A percentile compares a stretch with the other conserved stretches of the same genome.
These are phyloP conservation scores for Chiloscyllium plagiosum DNA, from an alignment of 2,113 vertebrate genomes.

Conservation along the genomic window DNA sequence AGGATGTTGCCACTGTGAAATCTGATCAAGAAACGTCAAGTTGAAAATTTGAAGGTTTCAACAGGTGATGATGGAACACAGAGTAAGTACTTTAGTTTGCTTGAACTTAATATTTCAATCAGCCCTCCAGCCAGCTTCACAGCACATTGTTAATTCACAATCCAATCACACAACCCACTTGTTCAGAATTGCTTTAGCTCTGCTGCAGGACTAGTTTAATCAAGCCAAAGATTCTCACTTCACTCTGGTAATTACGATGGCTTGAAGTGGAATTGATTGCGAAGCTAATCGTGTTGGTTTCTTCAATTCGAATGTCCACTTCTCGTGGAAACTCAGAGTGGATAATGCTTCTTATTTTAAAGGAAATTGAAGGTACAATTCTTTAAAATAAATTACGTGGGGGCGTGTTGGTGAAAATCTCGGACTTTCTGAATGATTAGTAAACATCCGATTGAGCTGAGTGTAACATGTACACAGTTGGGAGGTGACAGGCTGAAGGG, in stretches of 20 bases:
- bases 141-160: conserved; percentile 30
- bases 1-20: neutral
- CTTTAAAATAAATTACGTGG: neutral
- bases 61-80: neutral
- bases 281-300: neutral
- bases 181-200: conserved; percentile 9
- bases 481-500: conserved; percentile 8
- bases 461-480: neutral
- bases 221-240: neutral
- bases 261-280: conserved; percentile 29
- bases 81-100: neutral
- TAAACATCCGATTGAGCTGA: neutral
- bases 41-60: neutral
- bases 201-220: conserved; percentile 13
- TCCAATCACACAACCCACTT: conserved; percentile 31
- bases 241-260: neutral
- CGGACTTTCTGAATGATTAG: neutral
- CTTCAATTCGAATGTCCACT: neutral
- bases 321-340: neutral
- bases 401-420: neutral
- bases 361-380: conserved; percentile 18
- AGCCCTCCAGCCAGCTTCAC: conserved; percentile 17
- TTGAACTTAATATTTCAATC: conserved; percentile 14
- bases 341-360: neutral
- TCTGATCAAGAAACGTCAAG: neutral